Base-by-base conservation (phyloP, 1,140 invertebrate genomes). In the Agrilus planipennis region DNA sequence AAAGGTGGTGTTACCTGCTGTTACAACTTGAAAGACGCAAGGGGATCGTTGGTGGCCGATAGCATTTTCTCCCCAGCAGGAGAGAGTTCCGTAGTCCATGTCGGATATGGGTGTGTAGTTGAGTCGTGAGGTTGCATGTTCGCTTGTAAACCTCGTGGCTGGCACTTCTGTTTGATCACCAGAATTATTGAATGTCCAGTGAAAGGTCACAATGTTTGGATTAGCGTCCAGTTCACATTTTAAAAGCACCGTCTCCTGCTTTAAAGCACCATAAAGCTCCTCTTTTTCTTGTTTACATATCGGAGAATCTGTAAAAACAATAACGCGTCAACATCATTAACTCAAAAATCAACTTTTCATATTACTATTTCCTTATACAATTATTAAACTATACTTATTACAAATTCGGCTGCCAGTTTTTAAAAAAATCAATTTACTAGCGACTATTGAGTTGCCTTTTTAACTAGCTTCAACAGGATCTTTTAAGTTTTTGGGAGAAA, bases 171-270 rank as follows among this genome's bases (percentile, higher is more conserved):
- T 78, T 54, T 83, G 75, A 55, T 88, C 84, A 6, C 83, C 82
- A 28, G 83, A 85, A 57, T 84, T 87, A 65, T 89, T 88, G 68
- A 89, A 88, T 28, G 83, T 86, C 86, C 86, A 89, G 45, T 84
- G 81, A 60, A 86, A 89, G 57, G 77, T 76, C 49, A 80, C 73
- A 9, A 79, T 69, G 1, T 81, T 72, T 7, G 88, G 88, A 55
- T 89, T 87, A 44, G 86, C 79, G 49, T 88, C 84, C 41, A 91
- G 85, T 49, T 84, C 77, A 58, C 88, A 92, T 46, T 77, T 73
- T 42, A 92, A 63, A 27, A 76, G 71, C 10, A 89, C 78, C 10
- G 81, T 86, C 62, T 90, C 88, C 55, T 87, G 81, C 54, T 86
- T 85, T 39, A 89, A 66, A 4, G 85, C 86, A 2, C 87, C 86